A percentile compares a stretch with the other conserved stretches of the same genome.
Evolutionary conservation across 30 jellyfish, hydroid and myxozoan genomes (phyloP).

Genomic region (Catostylus mosaicus): DNA sequence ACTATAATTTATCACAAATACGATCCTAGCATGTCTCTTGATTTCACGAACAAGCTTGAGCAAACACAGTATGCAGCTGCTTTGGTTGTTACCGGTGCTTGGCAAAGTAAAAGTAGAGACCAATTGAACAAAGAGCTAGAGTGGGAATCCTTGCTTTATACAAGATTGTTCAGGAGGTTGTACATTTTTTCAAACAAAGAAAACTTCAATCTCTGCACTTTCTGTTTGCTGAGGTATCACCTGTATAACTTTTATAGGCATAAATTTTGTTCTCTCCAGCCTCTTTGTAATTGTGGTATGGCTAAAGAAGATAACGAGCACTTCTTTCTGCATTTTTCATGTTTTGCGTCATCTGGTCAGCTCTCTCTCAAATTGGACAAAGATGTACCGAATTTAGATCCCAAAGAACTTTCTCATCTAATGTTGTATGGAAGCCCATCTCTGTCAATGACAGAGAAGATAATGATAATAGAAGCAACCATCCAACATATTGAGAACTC

Average conservation of each 20-base stretch:
- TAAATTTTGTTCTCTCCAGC: background rate
- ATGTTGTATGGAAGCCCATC: constrained; percentile 22
- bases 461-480: constrained; percentile 22
- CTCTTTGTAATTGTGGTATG: background rate
- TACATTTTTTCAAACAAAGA: background rate
- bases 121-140: too few species aligned
- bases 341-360: background rate
- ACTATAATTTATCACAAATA: constrained; percentile 18
- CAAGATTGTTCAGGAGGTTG: background rate
- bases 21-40: constrained; percentile 36
- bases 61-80: constrained; percentile 51
- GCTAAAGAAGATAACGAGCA: background rate
- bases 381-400: constrained; percentile 29
- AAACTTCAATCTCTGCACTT: constrained; percentile 1
- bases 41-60: constrained; percentile 23
- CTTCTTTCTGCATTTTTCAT: background rate
- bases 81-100: constrained; percentile 36
- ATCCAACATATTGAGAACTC: constrained; percentile 18
- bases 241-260: background rate
- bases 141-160: background rate
- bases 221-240: background rate
- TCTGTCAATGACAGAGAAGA: constrained; percentile 8
- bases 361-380: background rate
- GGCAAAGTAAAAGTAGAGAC: too few species aligned
- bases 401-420: constrained; percentile 23